phyloP scores from a whole-genome alignment of 92 coral and sea anemone genomes.

The Porites cylindrica region DNA sequence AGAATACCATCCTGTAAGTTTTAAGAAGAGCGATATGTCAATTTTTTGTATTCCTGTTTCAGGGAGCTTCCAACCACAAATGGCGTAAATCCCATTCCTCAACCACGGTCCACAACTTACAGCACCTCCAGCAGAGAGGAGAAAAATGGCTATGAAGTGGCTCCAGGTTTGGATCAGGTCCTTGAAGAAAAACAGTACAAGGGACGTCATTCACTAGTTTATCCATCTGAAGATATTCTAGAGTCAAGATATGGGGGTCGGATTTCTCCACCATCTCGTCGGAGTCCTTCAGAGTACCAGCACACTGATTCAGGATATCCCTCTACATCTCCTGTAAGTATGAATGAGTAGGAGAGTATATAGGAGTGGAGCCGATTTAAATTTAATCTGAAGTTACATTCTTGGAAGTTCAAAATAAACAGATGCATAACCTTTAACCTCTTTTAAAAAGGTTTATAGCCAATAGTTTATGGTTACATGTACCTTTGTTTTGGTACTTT shows the following conservation, averaged over 20 bases:
- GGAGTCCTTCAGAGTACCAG: conserved; percentile 71
- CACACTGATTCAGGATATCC: conserved; percentile 91
- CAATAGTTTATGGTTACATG: no score
- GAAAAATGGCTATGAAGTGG: conserved; percentile 57
- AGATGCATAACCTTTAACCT: no score
- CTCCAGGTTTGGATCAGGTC: conserved; percentile 41
- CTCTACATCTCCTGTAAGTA: conserved; percentile 86
- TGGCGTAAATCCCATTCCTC: conserved; percentile 68
- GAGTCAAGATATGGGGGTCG: conserved; percentile 48
- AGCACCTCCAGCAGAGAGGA: conserved; percentile 71
- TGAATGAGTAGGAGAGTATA: no score
- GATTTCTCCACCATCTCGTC: conserved; percentile 62
- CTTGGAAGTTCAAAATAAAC: no score
- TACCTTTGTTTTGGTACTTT: no score
- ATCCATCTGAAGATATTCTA: conserved; percentile 52
- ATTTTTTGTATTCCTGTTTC: background rate
- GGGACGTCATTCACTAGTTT: conserved; percentile 51
- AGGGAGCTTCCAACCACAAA: conserved; percentile 84
- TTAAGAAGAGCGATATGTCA: background rate
- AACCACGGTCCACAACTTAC: conserved; percentile 73
- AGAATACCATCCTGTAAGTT: background rate
- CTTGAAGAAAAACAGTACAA: conserved; percentile 57
- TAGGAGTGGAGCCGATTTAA: background rate
- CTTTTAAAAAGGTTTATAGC: no score
- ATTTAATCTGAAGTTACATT: no score